Conservation (phyloP, 2,113 vertebrate species). For the Tylochromis polylepis region DNA sequence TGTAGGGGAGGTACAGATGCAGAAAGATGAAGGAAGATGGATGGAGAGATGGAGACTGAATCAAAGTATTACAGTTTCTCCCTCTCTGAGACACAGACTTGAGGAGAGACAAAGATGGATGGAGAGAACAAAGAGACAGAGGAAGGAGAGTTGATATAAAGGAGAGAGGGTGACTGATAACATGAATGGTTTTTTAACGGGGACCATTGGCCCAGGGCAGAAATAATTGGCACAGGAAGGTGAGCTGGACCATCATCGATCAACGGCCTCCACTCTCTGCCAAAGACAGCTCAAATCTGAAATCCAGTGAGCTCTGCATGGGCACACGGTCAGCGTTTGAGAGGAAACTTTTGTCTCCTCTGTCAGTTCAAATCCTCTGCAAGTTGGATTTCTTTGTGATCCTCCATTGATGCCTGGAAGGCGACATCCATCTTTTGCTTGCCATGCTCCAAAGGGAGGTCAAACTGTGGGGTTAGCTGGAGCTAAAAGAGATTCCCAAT, state of each 20-base stretch:
- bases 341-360: slow-evolving; percentile 40
- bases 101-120: slow-evolving; percentile 44
- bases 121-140: slow-evolving; percentile 29
- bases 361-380: slow-evolving; percentile 34
- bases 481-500: background rate
- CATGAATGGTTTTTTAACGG: slow-evolving; percentile 66
- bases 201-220: slow-evolving; percentile 50
- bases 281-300: slow-evolving; percentile 51
- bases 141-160: slow-evolving; percentile 53
- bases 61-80: slow-evolving; percentile 41
- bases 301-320: slow-evolving; percentile 33
- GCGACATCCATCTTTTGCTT: slow-evolving; percentile 25
- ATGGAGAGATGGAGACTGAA: slow-evolving; percentile 25
- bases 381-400: slow-evolving; percentile 12
- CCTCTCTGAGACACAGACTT: slow-evolving; percentile 25
- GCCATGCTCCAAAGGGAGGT: slow-evolving; percentile 11
- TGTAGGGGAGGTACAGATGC: slow-evolving; percentile 18
- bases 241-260: slow-evolving; percentile 65
- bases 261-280: slow-evolving; percentile 45
- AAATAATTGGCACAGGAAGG: slow-evolving; percentile 66
- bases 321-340: slow-evolving; percentile 1
- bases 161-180: slow-evolving; percentile 63
- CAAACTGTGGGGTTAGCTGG: slow-evolving; percentile 8
- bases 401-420: slow-evolving; percentile 13
- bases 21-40: slow-evolving; percentile 54